These are phyloP conservation scores for Coendou prehensilis DNA, from an alignment of 2,797 vertebrate genomes.

Conservation along the genomic window DNA sequence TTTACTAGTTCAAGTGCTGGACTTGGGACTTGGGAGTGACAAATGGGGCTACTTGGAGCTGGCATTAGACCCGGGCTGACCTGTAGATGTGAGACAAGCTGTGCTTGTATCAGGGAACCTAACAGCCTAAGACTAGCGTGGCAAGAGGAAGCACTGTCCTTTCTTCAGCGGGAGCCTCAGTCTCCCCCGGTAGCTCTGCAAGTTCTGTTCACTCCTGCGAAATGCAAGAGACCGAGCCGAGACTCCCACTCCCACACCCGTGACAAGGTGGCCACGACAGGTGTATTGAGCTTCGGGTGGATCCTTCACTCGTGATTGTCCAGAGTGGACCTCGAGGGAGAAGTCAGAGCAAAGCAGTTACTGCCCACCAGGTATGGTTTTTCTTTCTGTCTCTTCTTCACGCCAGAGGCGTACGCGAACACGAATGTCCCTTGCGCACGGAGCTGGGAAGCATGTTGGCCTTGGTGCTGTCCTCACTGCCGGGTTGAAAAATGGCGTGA, in stretches of 20 bases:
- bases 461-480: not conserved
- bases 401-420: not conserved
- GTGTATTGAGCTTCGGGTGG: not conserved
- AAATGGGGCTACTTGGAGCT: not conserved
- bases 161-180: not conserved
- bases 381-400: slow-evolving; percentile 8
- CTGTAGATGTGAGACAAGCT: slow-evolving; percentile 29
- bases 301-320: not conserved
- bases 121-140: not conserved
- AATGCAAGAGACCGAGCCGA: not conserved
- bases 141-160: not conserved
- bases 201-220: not conserved
- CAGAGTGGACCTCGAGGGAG: slow-evolving; percentile 42
- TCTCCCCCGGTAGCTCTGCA: not conserved
- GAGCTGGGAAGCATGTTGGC: not conserved
- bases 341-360: slow-evolving; percentile 5
- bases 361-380: slow-evolving; percentile 71
- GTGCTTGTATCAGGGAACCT: not conserved
- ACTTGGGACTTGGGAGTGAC: slow-evolving; percentile 85
- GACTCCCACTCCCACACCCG: not conserved
- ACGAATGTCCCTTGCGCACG: not conserved
- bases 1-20: slow-evolving; percentile 66
- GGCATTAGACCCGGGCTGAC: slow-evolving; percentile 28
- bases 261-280: not conserved
- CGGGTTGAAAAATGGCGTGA: not conserved